Base-by-base conservation (phyloP, 2,888 invertebrate species). In the Ornithoptera alexandrae region DNA sequence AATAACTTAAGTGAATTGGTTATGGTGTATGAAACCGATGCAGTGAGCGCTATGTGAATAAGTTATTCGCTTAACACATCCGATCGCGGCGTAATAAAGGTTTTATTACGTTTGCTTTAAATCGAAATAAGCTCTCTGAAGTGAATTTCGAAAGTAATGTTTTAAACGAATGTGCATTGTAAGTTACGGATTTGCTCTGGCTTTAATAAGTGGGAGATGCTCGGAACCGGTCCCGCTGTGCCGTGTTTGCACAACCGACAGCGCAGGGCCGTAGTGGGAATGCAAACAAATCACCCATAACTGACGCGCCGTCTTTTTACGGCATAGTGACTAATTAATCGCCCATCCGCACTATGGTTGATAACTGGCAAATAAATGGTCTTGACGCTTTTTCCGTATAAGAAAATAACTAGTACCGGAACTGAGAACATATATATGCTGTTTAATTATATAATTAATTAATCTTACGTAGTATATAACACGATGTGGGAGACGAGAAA, bases 211-310 rank as follows among this genome's bases (percentile, higher is more conserved):
- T 67, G 57, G 61, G 71, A 67, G 72, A 73, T 71, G 71, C 67
- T 67, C 68, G 57, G 67, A 68, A 73, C 73, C 73, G 73, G 73
- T 73, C 67, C 59, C 67, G 39, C 53, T 17, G 65, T 42, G 30
- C 58, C 20, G 56, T 61, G 72, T 73, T 73, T 73, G 72, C 73
- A 71, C 73, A 73, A 72, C 63, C 59, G 30, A 30, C 22, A 46
- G 62, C 46, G 24, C 58, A 58, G 58, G 42, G 39, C 39, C 22
- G 50, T 22, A 50, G 15, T 30, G 7, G 50, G 8, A 17, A 20
- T 57, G 39, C 30, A 57, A 17, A 17, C 57, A 65, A 42, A 42
- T 59, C 59, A 53, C 10, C 53, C 53, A n/a, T 18, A n/a, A 50
- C 50, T 18, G 18, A 53, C 53, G 5, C 1, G n/a, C 15, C 53